phyloP scores from a whole-genome alignment of 2,888 invertebrate genomes.

The Microctonus aethiopoides region DNA sequence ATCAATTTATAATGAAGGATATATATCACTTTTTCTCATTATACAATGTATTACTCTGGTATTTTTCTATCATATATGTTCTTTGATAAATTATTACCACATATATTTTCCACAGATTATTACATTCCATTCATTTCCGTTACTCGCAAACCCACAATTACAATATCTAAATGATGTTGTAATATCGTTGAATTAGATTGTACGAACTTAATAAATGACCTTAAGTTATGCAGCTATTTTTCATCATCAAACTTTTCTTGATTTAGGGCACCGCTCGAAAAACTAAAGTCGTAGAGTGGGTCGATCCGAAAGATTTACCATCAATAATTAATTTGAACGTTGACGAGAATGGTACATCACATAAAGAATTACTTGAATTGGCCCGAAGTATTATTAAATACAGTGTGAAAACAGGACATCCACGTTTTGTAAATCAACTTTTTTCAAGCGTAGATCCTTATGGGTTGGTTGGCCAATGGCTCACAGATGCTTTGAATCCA shows the following conservation, averaged over 20 bases:
- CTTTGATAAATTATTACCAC: no score
- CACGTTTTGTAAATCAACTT: conserved; percentile 89
- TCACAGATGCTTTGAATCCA: conserved; percentile 86
- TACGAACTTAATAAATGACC: background rate
- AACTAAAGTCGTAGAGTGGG: conserved; percentile 84
- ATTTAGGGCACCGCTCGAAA: conserved; percentile 74
- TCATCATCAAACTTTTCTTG: background rate
- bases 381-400: conserved; percentile 81
- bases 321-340: conserved; percentile 76
- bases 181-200: background rate
- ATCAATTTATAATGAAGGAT: no score
- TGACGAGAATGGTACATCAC: conserved; percentile 71
- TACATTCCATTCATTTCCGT: background rate
- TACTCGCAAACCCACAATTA: background rate
- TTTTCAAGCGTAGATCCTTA: conserved; percentile 88
- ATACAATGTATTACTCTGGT: no score
- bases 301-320: conserved; percentile 78
- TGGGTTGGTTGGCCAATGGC: conserved; percentile 85
- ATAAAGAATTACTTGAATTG: conserved; percentile 76
- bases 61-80: no score
- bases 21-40: no score
- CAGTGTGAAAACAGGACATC: conserved; percentile 91
- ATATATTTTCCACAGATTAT: no score
- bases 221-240: background rate
- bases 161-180: background rate